Percentiles rank a stretch among this genome's conserved stretches.
Conservation (phyloP, 2,797 vertebrate species). For the Hydrolagus colliei region DNA sequence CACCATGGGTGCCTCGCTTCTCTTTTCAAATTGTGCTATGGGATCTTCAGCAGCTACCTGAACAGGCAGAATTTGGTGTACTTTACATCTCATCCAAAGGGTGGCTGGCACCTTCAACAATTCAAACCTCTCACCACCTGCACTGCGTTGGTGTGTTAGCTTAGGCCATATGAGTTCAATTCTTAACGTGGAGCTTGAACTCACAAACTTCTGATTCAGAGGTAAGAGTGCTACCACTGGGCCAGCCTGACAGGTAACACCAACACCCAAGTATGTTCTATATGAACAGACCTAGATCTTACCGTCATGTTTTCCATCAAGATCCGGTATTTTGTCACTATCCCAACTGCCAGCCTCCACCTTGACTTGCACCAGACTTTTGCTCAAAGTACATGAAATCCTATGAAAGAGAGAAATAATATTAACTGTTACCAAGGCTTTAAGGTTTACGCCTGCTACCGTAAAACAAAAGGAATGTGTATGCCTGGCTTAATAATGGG, state of each 20-base stretch:
- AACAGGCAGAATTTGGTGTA: too few species aligned
- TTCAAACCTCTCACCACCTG: not conserved
- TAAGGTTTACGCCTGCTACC: not conserved
- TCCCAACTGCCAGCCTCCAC: not conserved
- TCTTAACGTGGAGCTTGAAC: not conserved
- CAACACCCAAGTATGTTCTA: not conserved
- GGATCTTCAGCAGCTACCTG: too few species aligned
- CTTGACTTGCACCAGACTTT: not conserved
- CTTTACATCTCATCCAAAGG: not conserved
- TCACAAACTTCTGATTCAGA: not conserved
- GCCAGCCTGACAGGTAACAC: not conserved
- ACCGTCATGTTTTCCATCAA: not conserved
- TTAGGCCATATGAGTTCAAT: not conserved
- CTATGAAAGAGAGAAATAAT: not conserved
- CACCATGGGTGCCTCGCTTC: too few species aligned
- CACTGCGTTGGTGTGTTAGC: not conserved
- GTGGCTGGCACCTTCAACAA: not conserved
- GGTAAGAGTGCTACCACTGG: not conserved
- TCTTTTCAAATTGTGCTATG: too few species aligned
- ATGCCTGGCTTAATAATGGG: not conserved
- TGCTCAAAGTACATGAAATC: conserved; percentile 29
- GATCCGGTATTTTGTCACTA: not conserved
- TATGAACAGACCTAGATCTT: not conserved
- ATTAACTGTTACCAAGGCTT: not conserved
- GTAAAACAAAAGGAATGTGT: not conserved